Conservation (phyloP, 1,140 invertebrate species). For the Drosophila subobscura region DNA sequence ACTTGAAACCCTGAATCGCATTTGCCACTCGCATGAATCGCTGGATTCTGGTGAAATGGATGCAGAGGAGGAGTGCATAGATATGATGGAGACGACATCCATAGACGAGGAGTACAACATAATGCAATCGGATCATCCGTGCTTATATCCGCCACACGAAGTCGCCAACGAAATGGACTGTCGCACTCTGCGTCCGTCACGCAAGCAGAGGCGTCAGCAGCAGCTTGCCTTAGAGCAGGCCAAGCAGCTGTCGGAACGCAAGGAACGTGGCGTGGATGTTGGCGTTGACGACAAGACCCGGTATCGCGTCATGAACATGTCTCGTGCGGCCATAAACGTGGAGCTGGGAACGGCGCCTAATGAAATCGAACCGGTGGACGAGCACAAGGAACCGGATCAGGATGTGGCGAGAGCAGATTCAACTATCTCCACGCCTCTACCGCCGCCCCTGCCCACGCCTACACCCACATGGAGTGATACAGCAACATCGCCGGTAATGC, state of each 20-base stretch:
- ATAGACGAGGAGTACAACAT: conserved; percentile 82
- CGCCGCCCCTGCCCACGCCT: not conserved
- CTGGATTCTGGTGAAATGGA: conserved; percentile 88
- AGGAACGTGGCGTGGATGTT: conserved; percentile 6
- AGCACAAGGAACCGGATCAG: conserved; percentile 14
- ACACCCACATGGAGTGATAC: not conserved
- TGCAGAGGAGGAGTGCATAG: conserved; percentile 84
- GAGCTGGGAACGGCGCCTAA: conserved; percentile 49
- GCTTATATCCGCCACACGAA: conserved; percentile 59
- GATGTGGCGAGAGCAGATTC: not conserved
- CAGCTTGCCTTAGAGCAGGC: conserved; percentile 33
- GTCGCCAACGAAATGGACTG: conserved; percentile 62
- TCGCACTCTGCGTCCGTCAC: conserved; percentile 68
- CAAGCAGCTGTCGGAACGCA: conserved; percentile 8
- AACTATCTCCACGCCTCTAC: not conserved
- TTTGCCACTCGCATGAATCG: conserved; percentile 87
- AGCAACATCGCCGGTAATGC: conserved; percentile 40
- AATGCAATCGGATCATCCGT: conserved; percentile 72
- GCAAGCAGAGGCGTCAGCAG: conserved; percentile 65
- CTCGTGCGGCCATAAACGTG: conserved; percentile 68
- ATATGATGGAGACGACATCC: conserved; percentile 80
- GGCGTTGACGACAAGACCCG: conserved; percentile 58
- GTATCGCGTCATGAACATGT: conserved; percentile 83
- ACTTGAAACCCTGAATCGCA: conserved; percentile 79
- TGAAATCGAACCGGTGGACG: conserved; percentile 42